Evolutionary conservation across 2,888 invertebrate genomes (phyloP), one percentile per base, ranked within the genome.

Genomic region (Adela reaumurella): DNA sequence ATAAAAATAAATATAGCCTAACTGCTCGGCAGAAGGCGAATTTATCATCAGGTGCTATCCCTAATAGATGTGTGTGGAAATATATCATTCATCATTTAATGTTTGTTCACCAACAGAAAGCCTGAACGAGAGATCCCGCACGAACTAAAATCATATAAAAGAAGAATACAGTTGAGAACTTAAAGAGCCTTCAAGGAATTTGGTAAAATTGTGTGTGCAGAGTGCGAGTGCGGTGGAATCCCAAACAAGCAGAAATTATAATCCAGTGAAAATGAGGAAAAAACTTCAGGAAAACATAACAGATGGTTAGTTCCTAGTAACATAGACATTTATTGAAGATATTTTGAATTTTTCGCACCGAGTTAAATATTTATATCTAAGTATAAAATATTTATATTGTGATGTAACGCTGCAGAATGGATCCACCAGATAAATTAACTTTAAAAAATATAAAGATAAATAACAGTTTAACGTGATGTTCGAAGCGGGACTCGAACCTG

Each of bases 81-180:
- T 53, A 29, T 35, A 28, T 49, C 18, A 44, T 43, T 18, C 47
- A 17, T 46, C 47, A 48, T 50, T 45, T 20, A 43, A 60, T 65
- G 62, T 65, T 66, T 68, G 64, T 70, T 68, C 69, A 65, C 66
- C 69, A 61, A 60, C 72, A 74, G 73, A 74, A 69, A 69, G 65
- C 65, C 62, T 73, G 65, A 71, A 59, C 60, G 56, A 60, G 56
- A 58, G 58, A 58, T 61, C 56, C 59, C 59, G 56, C 54, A 59
- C 62, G 63, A 59, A 54, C 56, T 58, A 59, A 57, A 61, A 59
- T 59, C 57, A 59, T 63, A 67, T 64, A 62, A 62, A 62, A 60
- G 62, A 59, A 62, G 59, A 65, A 66, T 61, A 62, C 59, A 58
- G 65, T 61, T 64, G 59, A 64, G 61, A 60, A 63, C 61, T 64